Evolutionary conservation across 2,113 vertebrate genomes (phyloP).

Genomic region (Reinhardtius hippoglossoides): DNA sequence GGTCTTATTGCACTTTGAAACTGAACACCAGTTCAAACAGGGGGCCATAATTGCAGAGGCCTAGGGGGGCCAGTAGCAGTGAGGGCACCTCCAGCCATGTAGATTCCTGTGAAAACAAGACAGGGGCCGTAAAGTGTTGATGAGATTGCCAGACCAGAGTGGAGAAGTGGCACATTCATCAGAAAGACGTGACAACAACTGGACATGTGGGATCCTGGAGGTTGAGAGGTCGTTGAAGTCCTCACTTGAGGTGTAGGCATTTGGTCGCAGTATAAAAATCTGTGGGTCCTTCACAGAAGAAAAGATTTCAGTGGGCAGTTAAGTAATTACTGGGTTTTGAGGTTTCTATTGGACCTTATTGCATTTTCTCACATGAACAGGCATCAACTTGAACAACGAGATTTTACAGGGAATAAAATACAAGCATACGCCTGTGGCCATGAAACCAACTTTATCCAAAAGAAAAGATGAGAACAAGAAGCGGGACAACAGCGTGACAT

Average conservation of each 20-base stretch:
- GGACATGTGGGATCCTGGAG: slow-evolving; percentile 24
- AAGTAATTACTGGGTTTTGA: slow-evolving; percentile 8
- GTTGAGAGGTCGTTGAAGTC: slow-evolving; percentile 28
- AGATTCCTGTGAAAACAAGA: slow-evolving; percentile 71
- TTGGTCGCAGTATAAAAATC: slow-evolving; percentile 11
- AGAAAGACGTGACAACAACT: slow-evolving; percentile 61
- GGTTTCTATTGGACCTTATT: background rate
- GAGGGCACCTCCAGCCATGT: slow-evolving; percentile 43
- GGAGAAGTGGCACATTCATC: slow-evolving; percentile 71
- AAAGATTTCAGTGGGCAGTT: background rate
- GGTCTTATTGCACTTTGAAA: slow-evolving; percentile 77
- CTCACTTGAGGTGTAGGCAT: slow-evolving; percentile 14
- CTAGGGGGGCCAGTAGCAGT: slow-evolving; percentile 31
- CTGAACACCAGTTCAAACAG: slow-evolving; percentile 77
- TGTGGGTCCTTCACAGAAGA: slow-evolving; percentile 13
- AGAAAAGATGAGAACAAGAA: background rate
- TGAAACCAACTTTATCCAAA: background rate
- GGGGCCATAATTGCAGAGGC: slow-evolving; percentile 58
- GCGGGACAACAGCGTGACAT: background rate
- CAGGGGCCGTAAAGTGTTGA: slow-evolving; percentile 59
- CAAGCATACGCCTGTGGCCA: background rate
- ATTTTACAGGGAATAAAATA: slow-evolving; percentile 17
- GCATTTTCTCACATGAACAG: background rate
- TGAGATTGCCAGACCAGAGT: slow-evolving; percentile 57
- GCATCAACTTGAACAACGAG: background rate